Evolutionary conservation across 2,113 vertebrate species (phyloP).

Genomic region (Vulpes ferrilata): DNA sequence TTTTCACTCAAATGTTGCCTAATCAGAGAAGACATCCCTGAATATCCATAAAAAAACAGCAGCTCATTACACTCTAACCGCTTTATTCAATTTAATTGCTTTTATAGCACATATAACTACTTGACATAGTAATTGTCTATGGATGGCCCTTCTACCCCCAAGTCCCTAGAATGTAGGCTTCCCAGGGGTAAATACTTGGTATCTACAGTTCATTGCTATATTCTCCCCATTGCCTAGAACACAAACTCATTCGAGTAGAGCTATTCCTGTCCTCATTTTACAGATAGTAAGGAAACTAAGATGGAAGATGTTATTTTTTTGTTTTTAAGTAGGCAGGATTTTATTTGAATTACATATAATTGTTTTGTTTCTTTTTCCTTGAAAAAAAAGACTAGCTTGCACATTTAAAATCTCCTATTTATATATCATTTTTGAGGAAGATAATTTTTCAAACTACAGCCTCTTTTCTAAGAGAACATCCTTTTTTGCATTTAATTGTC

Average conservation of each 20-base stretch:
- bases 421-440: conserved; percentile 32
- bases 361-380: background rate
- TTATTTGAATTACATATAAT: conserved; percentile 26
- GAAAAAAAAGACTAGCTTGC: conserved; percentile 29
- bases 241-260: background rate
- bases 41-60: background rate
- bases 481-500: background rate
- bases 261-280: background rate
- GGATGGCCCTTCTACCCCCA: background rate
- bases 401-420: conserved; percentile 24
- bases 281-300: background rate
- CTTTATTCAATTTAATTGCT: conserved; percentile 31
- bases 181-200: background rate
- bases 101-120: background rate
- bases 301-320: background rate
- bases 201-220: background rate
- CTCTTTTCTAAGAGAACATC: background rate
- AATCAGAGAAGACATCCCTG: background rate
- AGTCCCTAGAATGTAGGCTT: background rate
- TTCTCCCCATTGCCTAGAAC: background rate
- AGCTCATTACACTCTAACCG: background rate
- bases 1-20: background rate
- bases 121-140: background rate
- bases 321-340: background rate
- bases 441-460: conserved; percentile 14